phyloP scores from a whole-genome alignment of 2,113 vertebrate species.

The Charadrius vociferus region DNA sequence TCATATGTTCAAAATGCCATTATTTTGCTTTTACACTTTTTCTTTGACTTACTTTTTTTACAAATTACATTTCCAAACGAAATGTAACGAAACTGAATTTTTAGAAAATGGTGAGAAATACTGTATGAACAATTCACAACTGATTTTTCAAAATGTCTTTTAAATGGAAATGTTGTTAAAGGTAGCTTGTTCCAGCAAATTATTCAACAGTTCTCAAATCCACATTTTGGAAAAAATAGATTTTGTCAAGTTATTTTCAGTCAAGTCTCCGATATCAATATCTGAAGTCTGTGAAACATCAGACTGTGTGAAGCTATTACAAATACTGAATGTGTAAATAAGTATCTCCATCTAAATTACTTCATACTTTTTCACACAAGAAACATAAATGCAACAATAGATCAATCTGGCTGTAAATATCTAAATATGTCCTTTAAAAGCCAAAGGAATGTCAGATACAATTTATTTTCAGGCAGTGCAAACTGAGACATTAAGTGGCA shows the following conservation, averaged over 20 bases:
- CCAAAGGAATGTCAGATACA: constrained; percentile 81
- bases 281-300: not conserved
- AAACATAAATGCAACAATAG: constrained; percentile 74
- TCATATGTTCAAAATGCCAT: not conserved
- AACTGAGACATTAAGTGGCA: constrained; percentile 84
- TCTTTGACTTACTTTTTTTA: not conserved
- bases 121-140: not conserved
- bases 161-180: not conserved
- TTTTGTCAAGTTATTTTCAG: not conserved
- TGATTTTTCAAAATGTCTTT: not conserved
- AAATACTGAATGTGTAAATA: constrained; percentile 55
- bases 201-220: not conserved
- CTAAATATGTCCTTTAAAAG: constrained; percentile 80
- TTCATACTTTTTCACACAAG: constrained; percentile 67
- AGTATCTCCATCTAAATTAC: constrained; percentile 66
- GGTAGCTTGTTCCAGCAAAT: not conserved
- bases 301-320: constrained; percentile 11
- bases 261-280: not conserved
- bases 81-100: not conserved
- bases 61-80: not conserved
- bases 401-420: constrained; percentile 77
- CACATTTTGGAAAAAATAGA: not conserved
- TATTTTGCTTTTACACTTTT: not conserved
- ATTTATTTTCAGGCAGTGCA: constrained; percentile 84
- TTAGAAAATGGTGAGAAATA: not conserved